Evolutionary conservation across 2,797 vertebrate genomes (phyloP), one percentile per base, ranked within the genome.

Genomic region (Benthosema pterotum): DNA sequence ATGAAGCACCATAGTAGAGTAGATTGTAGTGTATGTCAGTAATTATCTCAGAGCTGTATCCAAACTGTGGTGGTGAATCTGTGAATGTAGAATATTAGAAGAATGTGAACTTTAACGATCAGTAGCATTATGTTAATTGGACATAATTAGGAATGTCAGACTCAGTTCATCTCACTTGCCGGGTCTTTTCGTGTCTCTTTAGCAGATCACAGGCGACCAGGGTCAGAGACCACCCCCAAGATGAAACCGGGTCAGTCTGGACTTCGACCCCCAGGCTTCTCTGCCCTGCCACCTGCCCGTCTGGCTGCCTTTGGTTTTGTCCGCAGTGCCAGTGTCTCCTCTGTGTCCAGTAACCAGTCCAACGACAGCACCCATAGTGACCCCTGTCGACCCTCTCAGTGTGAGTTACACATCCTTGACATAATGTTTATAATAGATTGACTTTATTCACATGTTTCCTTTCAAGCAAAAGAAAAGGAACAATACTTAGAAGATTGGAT

Each of bases 251-350:
- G 93, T 57, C 94, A 91, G 4, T 93, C 95, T 14, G 95, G 96
- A 67, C 93, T 99, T 15, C 96, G 96, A 46, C 94, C 95, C 22
- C 97, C 97, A 0, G 95, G 95, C 7, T 98, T 96, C 81, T 95
- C 96, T 0, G 89, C 93, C 61, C 78, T 98, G 58, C 95, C 96
- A 0, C 84, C 94, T 7, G 85, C 94, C 42, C 96, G 95, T 28
- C 86, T 97, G 71, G 91, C 93, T 0, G 78, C 96, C 0, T 94
- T 98, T 5, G 95, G 96, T 59, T 96, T 97, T 42, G 88, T 93
- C 62, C 93, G 95, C 57, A 97, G 90, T 68, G 93, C 95, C 63
- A 97, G 96, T 0, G 90, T 94, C 71, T 96, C 97, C 7, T 97
- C 96, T 0, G 93, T 94, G 58, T 95, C 96, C 87, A 97, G 95